Evolutionary conservation across 2,113 vertebrate genomes (phyloP), one percentile per base, ranked within the genome.

Genomic region (Cyrtonyx montezumae): DNA sequence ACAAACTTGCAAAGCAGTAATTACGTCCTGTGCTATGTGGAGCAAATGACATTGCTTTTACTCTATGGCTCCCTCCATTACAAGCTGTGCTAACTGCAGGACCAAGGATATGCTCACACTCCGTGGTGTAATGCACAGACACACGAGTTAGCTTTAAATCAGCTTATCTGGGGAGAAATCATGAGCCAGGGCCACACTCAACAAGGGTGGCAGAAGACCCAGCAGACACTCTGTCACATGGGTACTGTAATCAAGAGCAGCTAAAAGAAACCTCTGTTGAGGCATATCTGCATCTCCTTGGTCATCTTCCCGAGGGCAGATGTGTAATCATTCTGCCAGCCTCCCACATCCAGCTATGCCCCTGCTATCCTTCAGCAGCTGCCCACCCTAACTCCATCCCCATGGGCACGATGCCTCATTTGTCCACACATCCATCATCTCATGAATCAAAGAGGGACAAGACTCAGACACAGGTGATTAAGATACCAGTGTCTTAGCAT

Each of bases 151-250:
- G 48, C 69, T n/a, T 36, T 65, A 28, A 16, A 37, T 51, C 49
- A 51, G 43, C 40, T 46, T 7, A 15, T 30, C 4, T 43, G 45
- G 28, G 40, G 8, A 78, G 40, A 5, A 37, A 61, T 4, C 45
- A 61, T 15, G 9, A 80, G 19, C 22, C 43, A 82, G n/a, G 48
- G 51, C 2, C n/a, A 25, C 56, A 65, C 32, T 81, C 70, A 32
- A 15, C 7, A 30, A 10, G 17, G 30, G 34, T 37, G 69, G 65
- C 51, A 71, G n/a, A 62, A 62, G 78, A 89, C 5, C n/a, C 30
- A 51, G 26, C 28, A 58, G 28, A 15, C n/a, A 55, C 32, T 67
- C 36, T 30, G 21, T 30, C 71, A 40, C 1, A 0, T 3, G 10
- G 37, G 34, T 51, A 8, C 8, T 49, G 11, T 23, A 61, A 45